These are phyloP conservation scores for Megaptera novaeangliae DNA, from an alignment of 2,113 vertebrate species.

Conservation along the genomic window DNA sequence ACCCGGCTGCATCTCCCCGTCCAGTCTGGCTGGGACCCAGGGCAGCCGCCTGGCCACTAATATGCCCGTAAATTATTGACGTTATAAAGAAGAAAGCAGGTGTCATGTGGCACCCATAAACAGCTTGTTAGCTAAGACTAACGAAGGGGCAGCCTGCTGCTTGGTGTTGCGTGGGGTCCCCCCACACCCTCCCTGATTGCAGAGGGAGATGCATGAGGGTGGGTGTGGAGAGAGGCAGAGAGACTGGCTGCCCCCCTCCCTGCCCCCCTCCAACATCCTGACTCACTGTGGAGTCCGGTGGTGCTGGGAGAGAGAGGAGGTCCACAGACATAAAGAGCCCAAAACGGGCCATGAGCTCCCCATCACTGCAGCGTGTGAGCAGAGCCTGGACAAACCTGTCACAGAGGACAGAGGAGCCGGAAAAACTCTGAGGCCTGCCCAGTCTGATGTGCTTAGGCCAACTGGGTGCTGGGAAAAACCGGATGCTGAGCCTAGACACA, in stretches of 20 bases:
- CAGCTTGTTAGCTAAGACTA: constrained; percentile 79
- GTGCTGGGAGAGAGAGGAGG: neutral
- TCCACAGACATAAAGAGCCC: neutral
- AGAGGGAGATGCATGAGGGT: neutral
- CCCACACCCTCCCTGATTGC: neutral
- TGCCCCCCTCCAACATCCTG: neutral
- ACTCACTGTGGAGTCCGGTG: neutral
- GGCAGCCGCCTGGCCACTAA: constrained; percentile 73
- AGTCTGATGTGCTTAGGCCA: neutral
- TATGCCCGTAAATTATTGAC: constrained; percentile 82
- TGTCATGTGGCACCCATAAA: constrained; percentile 77
- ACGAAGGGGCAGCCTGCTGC: constrained; percentile 60
- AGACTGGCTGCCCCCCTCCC: neutral
- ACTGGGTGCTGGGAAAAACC: neutral
- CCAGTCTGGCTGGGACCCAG: constrained; percentile 79
- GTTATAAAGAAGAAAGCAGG: constrained; percentile 81
- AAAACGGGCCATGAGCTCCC: rapidly evolving
- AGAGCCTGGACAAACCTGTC: neutral
- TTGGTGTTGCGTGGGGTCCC: neutral
- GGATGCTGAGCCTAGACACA: neutral
- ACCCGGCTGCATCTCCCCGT: constrained; percentile 76
- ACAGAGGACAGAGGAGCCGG: rapidly evolving
- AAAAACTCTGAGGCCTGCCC: neutral
- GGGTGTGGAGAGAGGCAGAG: neutral
- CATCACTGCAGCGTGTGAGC: neutral